Percentiles rank a stretch among this genome's conserved stretches.
Evolutionary conservation across 2,797 vertebrate genomes (phyloP).

Genomic region (Catamblyrhynchus diadema): DNA sequence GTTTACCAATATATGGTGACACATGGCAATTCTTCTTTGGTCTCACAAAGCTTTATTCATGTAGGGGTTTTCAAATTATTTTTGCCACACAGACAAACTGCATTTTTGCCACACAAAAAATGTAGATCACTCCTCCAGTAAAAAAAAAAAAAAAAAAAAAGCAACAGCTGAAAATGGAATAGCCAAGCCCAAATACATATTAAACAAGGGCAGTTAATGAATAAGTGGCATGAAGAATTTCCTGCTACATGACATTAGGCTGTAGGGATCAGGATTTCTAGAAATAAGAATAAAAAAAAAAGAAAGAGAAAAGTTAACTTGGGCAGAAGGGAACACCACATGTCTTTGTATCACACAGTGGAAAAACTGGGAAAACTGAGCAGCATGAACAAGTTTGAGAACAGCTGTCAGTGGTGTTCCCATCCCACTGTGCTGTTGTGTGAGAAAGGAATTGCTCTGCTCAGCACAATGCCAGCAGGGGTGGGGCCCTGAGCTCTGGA

Average conservation of each 20-base stretch:
- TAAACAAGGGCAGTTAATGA: slow-evolving; percentile 15
- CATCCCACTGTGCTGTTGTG: background rate
- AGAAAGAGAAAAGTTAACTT: background rate
- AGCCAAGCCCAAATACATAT: background rate
- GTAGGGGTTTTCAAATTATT: background rate
- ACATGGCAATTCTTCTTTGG: background rate
- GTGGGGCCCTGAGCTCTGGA: background rate
- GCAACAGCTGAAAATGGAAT: slow-evolving; percentile 27
- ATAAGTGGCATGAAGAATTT: slow-evolving; percentile 34
- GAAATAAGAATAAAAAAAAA: background rate
- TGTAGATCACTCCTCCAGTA: background rate
- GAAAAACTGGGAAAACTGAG: slow-evolving; percentile 17
- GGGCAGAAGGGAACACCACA: background rate
- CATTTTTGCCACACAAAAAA: background rate
- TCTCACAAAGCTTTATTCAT: background rate
- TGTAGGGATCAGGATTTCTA: slow-evolving; percentile 6
- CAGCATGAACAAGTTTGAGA: background rate
- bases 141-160: slow-evolving; percentile 13
- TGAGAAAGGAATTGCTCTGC: background rate
- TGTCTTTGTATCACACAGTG: background rate
- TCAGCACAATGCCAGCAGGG: background rate
- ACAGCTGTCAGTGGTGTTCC: background rate
- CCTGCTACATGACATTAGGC: slow-evolving; percentile 5
- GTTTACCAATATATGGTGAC: background rate
- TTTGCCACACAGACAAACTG: background rate